Percentiles rank a stretch among this genome's conserved stretches.
Evolutionary conservation across 2,888 invertebrate genomes (phyloP).

Genomic region (Cactoblastis cactorum): DNA sequence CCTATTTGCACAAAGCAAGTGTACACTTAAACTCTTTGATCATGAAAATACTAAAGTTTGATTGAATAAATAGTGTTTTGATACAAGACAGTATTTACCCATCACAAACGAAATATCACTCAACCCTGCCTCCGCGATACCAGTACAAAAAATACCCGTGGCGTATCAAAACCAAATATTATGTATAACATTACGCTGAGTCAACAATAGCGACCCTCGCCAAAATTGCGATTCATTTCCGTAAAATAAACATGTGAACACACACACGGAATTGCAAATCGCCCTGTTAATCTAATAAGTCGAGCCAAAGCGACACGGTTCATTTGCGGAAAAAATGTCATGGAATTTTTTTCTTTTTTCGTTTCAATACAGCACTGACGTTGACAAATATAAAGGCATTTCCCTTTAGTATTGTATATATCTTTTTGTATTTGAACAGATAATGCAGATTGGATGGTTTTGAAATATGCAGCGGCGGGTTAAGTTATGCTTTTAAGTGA

Average conservation of each 20-base stretch:
- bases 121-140: slow-evolving; percentile 14
- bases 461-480: slow-evolving; percentile 14
- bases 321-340: slow-evolving; percentile 75
- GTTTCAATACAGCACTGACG: slow-evolving; percentile 52
- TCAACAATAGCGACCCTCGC: slow-evolving; percentile 61
- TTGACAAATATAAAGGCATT: slow-evolving; percentile 77
- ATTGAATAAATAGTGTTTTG: slow-evolving; percentile 1
- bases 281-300: slow-evolving; percentile 78
- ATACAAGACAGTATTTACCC: slow-evolving; percentile 10
- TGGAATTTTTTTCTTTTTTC: slow-evolving; percentile 45
- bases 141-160: slow-evolving; percentile 18
- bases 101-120: neutral
- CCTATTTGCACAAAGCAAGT: too few relatives aligned
- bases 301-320: slow-evolving; percentile 65
- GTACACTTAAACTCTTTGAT: neutral
- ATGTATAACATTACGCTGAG: slow-evolving; percentile 45
- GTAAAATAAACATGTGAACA: slow-evolving; percentile 75
- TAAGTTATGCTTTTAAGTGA: slow-evolving; percentile 13
- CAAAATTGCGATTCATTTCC: slow-evolving; percentile 75
- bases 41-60: neutral
- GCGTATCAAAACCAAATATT: slow-evolving; percentile 40
- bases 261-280: slow-evolving; percentile 77
- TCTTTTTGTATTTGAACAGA: slow-evolving; percentile 65
- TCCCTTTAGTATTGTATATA: slow-evolving; percentile 56
- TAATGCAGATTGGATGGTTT: slow-evolving; percentile 54